Evolutionary conservation across 2,888 invertebrate species (phyloP).

Genomic region (Plemyria rubiginata): DNA sequence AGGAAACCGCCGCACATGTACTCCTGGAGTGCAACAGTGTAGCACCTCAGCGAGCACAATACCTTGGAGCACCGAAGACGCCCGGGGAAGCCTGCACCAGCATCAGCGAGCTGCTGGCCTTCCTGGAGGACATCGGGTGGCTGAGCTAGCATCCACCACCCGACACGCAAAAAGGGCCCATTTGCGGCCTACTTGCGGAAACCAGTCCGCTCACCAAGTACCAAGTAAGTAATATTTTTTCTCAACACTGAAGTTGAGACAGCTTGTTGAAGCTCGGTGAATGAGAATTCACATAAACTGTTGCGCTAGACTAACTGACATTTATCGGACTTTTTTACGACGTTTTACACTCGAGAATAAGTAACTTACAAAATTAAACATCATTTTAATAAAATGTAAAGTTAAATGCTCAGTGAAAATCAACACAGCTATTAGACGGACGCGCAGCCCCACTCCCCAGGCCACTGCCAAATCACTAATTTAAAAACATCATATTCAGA

Average conservation of each 20-base stretch:
- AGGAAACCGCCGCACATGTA: too few species aligned
- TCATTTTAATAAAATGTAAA: conserved; percentile 9
- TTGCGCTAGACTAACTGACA: neutral
- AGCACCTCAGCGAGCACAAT: too few species aligned
- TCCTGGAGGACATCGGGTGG: too few species aligned
- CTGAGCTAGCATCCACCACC: too few species aligned
- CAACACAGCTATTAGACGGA: conserved; percentile 11
- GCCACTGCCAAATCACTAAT: conserved; percentile 26
- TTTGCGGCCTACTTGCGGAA: too few species aligned
- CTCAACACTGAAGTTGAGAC: neutral
- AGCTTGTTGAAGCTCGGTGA: neutral
- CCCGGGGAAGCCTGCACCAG: too few species aligned
- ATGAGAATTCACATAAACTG: conserved; percentile 8
- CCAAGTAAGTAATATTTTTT: neutral
- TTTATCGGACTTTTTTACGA: neutral
- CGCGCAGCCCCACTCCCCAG: conserved; percentile 11
- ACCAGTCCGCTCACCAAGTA: too few species aligned
- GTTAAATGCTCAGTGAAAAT: conserved; percentile 10
- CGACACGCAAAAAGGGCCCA: too few species aligned
- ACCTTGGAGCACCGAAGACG: too few species aligned
- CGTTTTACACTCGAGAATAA: neutral
- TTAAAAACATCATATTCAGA: conserved; percentile 38
- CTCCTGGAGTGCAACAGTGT: too few species aligned
- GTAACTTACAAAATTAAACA: neutral
- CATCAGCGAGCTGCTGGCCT: too few species aligned